Base-by-base conservation (phyloP, 1,140 invertebrate species). In the Drosophila pruinosa region DNA sequence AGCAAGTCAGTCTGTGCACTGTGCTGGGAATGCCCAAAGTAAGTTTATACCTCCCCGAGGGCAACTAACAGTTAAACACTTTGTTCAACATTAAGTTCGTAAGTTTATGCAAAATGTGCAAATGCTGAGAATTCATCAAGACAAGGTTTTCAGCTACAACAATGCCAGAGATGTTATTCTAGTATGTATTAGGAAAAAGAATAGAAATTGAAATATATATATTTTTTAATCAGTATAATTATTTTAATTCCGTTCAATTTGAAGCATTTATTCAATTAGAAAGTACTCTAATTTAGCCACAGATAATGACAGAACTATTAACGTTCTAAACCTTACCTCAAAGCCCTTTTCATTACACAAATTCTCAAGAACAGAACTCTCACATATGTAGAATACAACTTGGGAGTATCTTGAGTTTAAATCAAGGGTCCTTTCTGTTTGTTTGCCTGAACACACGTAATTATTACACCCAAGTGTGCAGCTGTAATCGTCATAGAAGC, bases 391-490 rank as follows among this genome's bases (percentile, higher is more conserved):
- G 3, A 34, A 34, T 34, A 34, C 10, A n/a, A 34, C 12, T 34
- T 34, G 31, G 12, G 31, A 34, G 31, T n/a, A n/a, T 34, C 31
- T 34, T 12, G 31, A 34, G 31, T n/a, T n/a, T 12, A 6, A 12
- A n/a, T 12, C 38, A 39, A 17, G 38, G 15, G 14, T 7, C 6
- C 6, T 15, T 45, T 31, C 14, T 19, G 38, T 12, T 24, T 45
- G 17, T 8, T 48, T 41, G 43, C 43, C 28, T 54, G 34, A 24
- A 47, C 10, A 34, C 28, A 47, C 50, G 10, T 38, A 56, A 63
- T 48, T 53, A 63, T 48, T 53, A 39, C 38, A n/a, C 28, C 28
- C 65, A 21, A 39, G 21, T 31, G 48, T n/a, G 28, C 36, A 6
- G 19, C 24, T 8, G 21, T 48, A 22, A 63, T 48, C 17, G 31